Conservation (phyloP, 2,113 vertebrate species). For the Heterotilapia buettikoferi region DNA sequence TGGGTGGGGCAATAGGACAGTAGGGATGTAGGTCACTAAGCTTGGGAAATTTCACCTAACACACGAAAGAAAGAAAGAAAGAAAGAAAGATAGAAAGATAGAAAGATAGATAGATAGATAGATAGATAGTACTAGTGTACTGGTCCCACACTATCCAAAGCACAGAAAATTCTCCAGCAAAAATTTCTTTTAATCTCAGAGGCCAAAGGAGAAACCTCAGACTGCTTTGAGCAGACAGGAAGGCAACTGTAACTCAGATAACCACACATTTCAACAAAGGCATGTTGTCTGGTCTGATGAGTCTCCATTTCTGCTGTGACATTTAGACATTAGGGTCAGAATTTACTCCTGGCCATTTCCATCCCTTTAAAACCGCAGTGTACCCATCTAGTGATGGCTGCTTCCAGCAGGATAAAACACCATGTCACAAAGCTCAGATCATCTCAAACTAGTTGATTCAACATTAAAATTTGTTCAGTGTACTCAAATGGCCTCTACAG, state of each 20-base stretch:
- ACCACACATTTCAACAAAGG: neutral
- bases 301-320: neutral
- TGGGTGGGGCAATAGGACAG: neutral
- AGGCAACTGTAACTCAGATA: neutral
- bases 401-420: too few relatives aligned
- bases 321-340: neutral
- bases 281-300: neutral
- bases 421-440: too few relatives aligned
- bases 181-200: too few relatives aligned
- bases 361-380: too few relatives aligned
- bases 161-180: too few relatives aligned
- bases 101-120: neutral
- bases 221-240: neutral
- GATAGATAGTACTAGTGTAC: neutral
- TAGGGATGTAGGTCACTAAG: slow-evolving; percentile 25
- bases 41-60: neutral
- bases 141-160: too few relatives aligned
- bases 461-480: neutral
- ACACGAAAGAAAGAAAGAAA: neutral
- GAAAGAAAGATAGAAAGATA: fast-evolving
- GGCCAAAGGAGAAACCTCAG: too few relatives aligned
- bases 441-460: too few relatives aligned
- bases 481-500: neutral
- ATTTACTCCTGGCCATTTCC: neutral
- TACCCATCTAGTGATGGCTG: too few relatives aligned